Evolutionary conservation across 30 jellyfish, hydroid and myxozoan species (phyloP), one percentile per base, ranked within the genome.

Genomic region (Aurelia sp.): DNA sequence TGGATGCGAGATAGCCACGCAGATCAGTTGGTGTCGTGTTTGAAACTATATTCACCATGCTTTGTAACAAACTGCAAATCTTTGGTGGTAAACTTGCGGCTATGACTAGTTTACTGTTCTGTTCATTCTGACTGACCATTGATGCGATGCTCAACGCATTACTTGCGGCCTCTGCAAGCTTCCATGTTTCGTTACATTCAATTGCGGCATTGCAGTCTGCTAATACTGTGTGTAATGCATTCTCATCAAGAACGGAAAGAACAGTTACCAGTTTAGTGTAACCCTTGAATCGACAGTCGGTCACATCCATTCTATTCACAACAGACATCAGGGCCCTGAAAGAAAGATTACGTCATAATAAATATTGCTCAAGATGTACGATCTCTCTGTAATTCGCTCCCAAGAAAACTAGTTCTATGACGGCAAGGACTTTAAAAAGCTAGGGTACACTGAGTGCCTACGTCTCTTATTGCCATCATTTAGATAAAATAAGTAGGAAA

Each of bases 1-100:
- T 30, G 0, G 89, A 78, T 21, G 72, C 64, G 30, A 78, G 63
- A 48, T 33, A 62, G 3, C 72, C 61, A 40, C n/a, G 67, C 21
- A 78, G 89, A 40, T 63, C 50, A 10, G 30, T 62, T 78, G 71
- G 33, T 5, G 58, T 44, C 8, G 52, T 31, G 68, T 68, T 63
- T 21, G 89, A 78, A n/a, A 78, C 73, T 8, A 18, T 44, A 20
- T 35, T 64, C 71, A 78, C 30, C 9, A 78, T 50, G 35, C 52
- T 30, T 40, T 22, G 68, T 19, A 78, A 17, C 9, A 27, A n/a
- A n/a, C 44, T 51, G 72, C 80, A 78, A 7, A 78, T 47, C 22
- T 33, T 78, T 24, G 80, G 63, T 27, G 89, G 89, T 21, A 78
- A 78, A 8, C 52, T 10, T 41, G 81, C 64, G 2, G 64, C 18